Evolutionary conservation across 2,888 invertebrate species (phyloP).

Genomic region (Ophion ventricosus): DNA sequence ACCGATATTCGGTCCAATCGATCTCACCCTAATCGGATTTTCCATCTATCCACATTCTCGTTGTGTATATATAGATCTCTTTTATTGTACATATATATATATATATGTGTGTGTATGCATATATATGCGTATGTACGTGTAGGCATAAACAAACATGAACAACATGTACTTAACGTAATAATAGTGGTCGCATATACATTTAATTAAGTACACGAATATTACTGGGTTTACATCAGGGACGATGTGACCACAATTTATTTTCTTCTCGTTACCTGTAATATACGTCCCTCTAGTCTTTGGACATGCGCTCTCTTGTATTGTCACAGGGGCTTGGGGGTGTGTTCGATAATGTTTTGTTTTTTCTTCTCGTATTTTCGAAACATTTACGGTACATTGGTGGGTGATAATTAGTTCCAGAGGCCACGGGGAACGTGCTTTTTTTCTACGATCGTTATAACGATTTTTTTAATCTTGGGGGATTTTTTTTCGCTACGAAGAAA

Average conservation of each 20-base stretch:
- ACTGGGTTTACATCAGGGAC: constrained; percentile 56
- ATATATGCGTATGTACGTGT: constrained; percentile 56
- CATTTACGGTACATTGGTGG: constrained; percentile 37
- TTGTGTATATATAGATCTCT: constrained; percentile 46
- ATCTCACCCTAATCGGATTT: background rate
- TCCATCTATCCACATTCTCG: background rate
- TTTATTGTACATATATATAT: constrained; percentile 17
- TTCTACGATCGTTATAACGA: constrained; percentile 45
- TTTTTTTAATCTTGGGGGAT: background rate
- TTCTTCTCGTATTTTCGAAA: constrained; percentile 51
- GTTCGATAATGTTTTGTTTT: constrained; percentile 32
- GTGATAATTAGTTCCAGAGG: constrained; percentile 39
- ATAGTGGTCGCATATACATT: constrained; percentile 71
- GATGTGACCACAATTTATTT: constrained; percentile 47
- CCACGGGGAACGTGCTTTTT: constrained; percentile 33
- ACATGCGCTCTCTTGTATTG: constrained; percentile 67
- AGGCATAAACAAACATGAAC: constrained; percentile 78
- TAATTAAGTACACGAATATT: constrained; percentile 74
- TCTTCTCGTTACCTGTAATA: constrained; percentile 55
- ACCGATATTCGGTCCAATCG: background rate
- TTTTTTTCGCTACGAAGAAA: background rate
- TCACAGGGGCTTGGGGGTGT: constrained; percentile 59
- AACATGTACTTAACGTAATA: constrained; percentile 76
- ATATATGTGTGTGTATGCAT: constrained; percentile 43
- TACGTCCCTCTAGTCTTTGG: constrained; percentile 70